Conservation (phyloP, 2,888 invertebrate genomes). For the Bimastos eiseni region DNA sequence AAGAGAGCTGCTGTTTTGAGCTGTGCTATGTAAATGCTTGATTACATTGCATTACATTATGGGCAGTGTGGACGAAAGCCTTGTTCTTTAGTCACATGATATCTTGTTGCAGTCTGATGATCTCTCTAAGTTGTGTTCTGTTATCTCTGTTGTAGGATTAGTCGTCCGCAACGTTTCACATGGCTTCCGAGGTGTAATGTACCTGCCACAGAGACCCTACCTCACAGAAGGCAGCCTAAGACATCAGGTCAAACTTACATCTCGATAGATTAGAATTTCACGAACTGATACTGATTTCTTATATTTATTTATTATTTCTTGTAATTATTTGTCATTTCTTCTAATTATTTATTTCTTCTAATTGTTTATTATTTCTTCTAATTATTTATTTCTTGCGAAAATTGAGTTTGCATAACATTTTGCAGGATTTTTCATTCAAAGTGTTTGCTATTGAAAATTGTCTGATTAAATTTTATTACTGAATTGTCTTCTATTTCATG, state of each 20-base stretch:
- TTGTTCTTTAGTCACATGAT: neutral
- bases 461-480: neutral
- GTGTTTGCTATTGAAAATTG: neutral
- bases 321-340: neutral
- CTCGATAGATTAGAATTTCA: neutral
- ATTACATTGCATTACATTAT: too few species aligned
- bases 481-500: neutral
- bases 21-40: too few species aligned
- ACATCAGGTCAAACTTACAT: conserved; percentile 62
- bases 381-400: neutral
- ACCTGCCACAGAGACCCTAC: conserved; percentile 67
- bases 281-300: neutral
- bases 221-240: conserved; percentile 67
- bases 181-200: conserved; percentile 61
- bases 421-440: neutral
- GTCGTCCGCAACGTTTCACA: conserved; percentile 43
- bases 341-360: neutral
- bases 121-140: neutral
- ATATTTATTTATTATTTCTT: neutral
- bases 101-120: neutral
- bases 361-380: neutral
- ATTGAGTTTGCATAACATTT: neutral
- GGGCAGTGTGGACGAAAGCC: too few species aligned
- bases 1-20: too few species aligned
- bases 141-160: conserved; percentile 30